These are phyloP conservation scores for Planococcus citri DNA, from an alignment of 1,140 invertebrate genomes.

Conservation along the genomic window DNA sequence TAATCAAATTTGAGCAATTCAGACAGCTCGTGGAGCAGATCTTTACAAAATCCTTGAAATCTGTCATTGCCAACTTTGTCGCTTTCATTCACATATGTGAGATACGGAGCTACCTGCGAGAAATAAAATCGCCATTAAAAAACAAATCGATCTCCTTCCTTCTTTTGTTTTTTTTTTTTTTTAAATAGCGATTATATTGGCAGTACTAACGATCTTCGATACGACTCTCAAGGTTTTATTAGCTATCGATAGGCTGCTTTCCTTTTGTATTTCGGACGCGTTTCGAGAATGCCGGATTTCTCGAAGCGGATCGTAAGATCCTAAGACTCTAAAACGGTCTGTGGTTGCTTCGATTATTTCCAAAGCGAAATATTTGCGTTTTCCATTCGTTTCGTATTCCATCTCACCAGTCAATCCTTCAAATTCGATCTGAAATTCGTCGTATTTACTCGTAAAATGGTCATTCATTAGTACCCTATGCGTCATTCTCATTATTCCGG, in stretches of 20 bases:
- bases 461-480: no score
- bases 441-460: no score
- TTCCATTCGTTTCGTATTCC: slow-evolving; percentile 81
- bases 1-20: slow-evolving; percentile 62
- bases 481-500: no score
- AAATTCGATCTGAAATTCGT: slow-evolving; percentile 68
- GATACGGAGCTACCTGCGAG: slow-evolving; percentile 58
- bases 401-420: slow-evolving; percentile 85
- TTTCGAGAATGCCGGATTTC: slow-evolving; percentile 83
- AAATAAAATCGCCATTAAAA: not conserved
- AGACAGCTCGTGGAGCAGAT: slow-evolving; percentile 63
- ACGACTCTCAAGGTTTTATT: slow-evolving; percentile 38
- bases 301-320: slow-evolving; percentile 69
- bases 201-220: slow-evolving; percentile 28
- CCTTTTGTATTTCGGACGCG: slow-evolving; percentile 49
- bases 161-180: no score
- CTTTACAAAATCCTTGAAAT: slow-evolving; percentile 56
- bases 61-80: slow-evolving; percentile 40
- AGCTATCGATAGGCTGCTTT: slow-evolving; percentile 36
- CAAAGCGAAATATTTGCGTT: slow-evolving; percentile 76
- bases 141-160: not conserved
- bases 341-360: slow-evolving; percentile 79
- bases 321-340: slow-evolving; percentile 65
- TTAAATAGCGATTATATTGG: no score
- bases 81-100: slow-evolving; percentile 40